These are phyloP conservation scores for Orestias chungarensis DNA, from an alignment of 2,797 vertebrate genomes.

Conservation along the genomic window DNA sequence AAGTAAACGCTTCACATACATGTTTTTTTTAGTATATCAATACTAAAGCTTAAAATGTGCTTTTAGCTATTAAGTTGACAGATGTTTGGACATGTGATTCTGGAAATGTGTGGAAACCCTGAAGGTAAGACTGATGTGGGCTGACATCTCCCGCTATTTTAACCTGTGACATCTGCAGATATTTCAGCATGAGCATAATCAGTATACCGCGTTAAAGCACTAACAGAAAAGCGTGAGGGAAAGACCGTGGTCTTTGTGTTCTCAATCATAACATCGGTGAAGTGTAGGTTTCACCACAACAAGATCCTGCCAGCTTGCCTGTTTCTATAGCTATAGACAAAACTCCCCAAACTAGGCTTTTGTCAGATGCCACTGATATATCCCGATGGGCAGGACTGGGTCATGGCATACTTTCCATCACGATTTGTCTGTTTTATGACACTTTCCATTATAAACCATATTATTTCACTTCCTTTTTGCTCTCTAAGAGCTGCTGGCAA, in stretches of 20 bases:
- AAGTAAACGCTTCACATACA: background rate
- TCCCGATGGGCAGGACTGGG: slow-evolving; percentile 33
- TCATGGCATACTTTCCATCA: slow-evolving; percentile 29
- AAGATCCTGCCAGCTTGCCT: slow-evolving; percentile 39
- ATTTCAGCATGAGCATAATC: slow-evolving; percentile 18
- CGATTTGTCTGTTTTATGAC: slow-evolving; percentile 55
- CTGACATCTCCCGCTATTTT: slow-evolving; percentile 10
- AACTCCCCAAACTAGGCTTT: slow-evolving; percentile 53
- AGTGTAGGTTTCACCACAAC: slow-evolving; percentile 32
- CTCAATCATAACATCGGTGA: slow-evolving; percentile 40
- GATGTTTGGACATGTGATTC: background rate
- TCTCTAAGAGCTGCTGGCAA: slow-evolving; percentile 18
- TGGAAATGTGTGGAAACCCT: slow-evolving; percentile 1
- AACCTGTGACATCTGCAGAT: slow-evolving; percentile 34
- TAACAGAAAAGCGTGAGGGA: slow-evolving; percentile 12
- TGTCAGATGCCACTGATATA: slow-evolving; percentile 43
- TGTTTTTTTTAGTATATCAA: background rate
- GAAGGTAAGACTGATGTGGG: slow-evolving; percentile 4
- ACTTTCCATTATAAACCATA: slow-evolving; percentile 24
- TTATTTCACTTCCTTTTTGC: slow-evolving; percentile 5
- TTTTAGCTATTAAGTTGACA: background rate
- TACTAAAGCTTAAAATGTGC: background rate
- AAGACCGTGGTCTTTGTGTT: slow-evolving; percentile 43
- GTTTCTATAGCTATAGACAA: slow-evolving; percentile 72
- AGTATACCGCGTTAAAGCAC: slow-evolving; percentile 24